Conservation (phyloP, 2,113 vertebrate genomes). For the Oplegnathus fasciatus region DNA sequence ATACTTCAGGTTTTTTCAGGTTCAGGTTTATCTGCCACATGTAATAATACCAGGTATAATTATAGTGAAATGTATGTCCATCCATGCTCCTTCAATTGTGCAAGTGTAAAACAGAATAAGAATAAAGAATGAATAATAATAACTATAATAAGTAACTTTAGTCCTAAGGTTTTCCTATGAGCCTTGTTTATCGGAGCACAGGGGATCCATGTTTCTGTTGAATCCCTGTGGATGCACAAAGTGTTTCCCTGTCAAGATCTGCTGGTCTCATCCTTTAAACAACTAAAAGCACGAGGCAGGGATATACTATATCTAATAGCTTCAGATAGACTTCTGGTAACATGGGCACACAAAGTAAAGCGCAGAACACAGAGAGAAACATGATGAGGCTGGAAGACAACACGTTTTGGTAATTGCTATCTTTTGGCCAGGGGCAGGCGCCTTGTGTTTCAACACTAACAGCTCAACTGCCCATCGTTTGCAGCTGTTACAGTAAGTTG, state of each 20-base stretch:
- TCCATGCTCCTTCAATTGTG: too few species aligned
- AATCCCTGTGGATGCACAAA: background rate
- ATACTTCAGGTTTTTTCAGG: too few species aligned
- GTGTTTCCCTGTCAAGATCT: conserved; percentile 34
- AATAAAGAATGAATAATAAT: too few species aligned
- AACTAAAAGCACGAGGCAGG: conserved; percentile 22
- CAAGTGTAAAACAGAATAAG: too few species aligned
- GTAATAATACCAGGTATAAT: too few species aligned
- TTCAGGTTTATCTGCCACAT: too few species aligned
- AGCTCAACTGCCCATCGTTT: conserved; percentile 3
- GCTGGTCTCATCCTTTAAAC: conserved; percentile 29
- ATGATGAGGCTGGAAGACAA: background rate
- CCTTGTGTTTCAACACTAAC: background rate
- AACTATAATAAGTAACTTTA: too few species aligned
- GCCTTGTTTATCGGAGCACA: background rate
- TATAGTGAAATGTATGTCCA: too few species aligned
- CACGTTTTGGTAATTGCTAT: conserved; percentile 1
- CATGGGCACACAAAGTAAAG: background rate
- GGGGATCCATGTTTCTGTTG: background rate
- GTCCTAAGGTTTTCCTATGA: background rate
- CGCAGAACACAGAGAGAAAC: conserved; percentile 7
- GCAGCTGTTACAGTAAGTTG: background rate
- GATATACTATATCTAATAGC: conserved; percentile 26
- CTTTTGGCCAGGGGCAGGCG: conserved; percentile 4
- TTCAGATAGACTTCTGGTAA: conserved; percentile 15